These are phyloP conservation scores for Amblyteles armatorius DNA, from an alignment of 2,888 invertebrate genomes.

Conservation along the genomic window DNA sequence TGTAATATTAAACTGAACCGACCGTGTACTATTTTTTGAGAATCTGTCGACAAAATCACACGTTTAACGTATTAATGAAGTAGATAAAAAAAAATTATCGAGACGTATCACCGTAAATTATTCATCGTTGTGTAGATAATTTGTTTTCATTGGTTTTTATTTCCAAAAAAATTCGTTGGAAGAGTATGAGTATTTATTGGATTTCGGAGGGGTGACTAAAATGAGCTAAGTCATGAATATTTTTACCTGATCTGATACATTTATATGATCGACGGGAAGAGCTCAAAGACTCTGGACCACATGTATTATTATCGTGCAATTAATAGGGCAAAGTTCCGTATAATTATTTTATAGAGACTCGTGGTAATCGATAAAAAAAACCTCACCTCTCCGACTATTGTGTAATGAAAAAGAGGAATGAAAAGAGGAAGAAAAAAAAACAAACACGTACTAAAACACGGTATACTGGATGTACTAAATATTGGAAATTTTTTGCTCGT, in stretches of 20 bases:
- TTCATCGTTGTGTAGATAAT: slow-evolving; percentile 28
- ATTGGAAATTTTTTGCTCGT: slow-evolving; percentile 40
- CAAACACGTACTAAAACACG: slow-evolving; percentile 20
- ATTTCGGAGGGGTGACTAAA: background rate
- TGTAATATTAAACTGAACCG: slow-evolving; percentile 27
- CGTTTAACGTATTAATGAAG: slow-evolving; percentile 39
- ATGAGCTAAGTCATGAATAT: slow-evolving; percentile 7
- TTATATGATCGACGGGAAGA: slow-evolving; percentile 22
- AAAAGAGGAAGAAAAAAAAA: slow-evolving; percentile 5
- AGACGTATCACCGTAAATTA: slow-evolving; percentile 39
- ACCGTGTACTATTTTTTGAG: slow-evolving; percentile 46
- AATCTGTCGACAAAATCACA: slow-evolving; percentile 26
- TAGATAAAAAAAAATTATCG: slow-evolving; percentile 35
- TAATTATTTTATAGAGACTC: slow-evolving; percentile 23
- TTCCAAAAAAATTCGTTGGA: slow-evolving; percentile 6
- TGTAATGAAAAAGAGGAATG: background rate
- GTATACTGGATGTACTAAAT: slow-evolving; percentile 36
- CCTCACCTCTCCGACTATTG: slow-evolving; percentile 6
- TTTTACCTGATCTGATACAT: slow-evolving; percentile 16
- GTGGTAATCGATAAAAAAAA: slow-evolving; percentile 10
- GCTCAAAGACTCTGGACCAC: slow-evolving; percentile 25
- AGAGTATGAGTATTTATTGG: slow-evolving; percentile 10
- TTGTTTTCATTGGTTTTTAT: background rate
- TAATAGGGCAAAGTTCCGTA: slow-evolving; percentile 11
- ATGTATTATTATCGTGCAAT: slow-evolving; percentile 19